These are phyloP conservation scores for Sebastes jordani DNA, from an alignment of 2,797 vertebrate species.

Conservation along the genomic window DNA sequence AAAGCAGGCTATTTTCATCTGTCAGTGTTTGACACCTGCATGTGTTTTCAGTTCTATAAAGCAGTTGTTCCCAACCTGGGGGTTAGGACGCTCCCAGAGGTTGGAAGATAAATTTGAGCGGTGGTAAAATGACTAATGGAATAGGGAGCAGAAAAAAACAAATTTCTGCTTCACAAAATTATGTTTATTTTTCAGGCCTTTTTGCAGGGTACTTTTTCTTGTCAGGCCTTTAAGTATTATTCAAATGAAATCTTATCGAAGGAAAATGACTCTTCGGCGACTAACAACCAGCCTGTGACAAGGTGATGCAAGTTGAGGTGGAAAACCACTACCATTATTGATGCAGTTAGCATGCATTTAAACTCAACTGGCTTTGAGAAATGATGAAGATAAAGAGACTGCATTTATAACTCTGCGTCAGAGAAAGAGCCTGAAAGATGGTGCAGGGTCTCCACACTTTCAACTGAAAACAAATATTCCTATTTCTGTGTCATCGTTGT, in stretches of 20 bases:
- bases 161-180: conserved; percentile 2
- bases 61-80: not conserved
- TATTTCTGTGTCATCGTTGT: not conserved
- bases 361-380: conserved; percentile 27
- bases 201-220: conserved; percentile 27
- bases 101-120: conserved; percentile 10
- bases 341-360: conserved; percentile 25
- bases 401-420: conserved; percentile 5
- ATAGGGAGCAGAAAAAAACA: conserved; percentile 1
- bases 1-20: not conserved
- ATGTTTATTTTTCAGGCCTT: conserved; percentile 28
- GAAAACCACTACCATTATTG: conserved; percentile 7
- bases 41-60: conserved; percentile 1
- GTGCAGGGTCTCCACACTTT: not conserved
- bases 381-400: conserved; percentile 20
- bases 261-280: conserved; percentile 26
- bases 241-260: conserved; percentile 28
- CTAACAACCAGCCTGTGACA: conserved; percentile 6
- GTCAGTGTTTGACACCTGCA: conserved; percentile 14
- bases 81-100: conserved; percentile 8
- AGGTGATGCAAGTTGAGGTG: not conserved
- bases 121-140: conserved; percentile 23
- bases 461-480: not conserved
- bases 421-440: not conserved
- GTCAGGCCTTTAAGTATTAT: conserved; percentile 36